Evolutionary conservation across 2,888 invertebrate genomes (phyloP), one percentile per base, ranked within the genome.

Genomic region (Ceraclea dissimilis): DNA sequence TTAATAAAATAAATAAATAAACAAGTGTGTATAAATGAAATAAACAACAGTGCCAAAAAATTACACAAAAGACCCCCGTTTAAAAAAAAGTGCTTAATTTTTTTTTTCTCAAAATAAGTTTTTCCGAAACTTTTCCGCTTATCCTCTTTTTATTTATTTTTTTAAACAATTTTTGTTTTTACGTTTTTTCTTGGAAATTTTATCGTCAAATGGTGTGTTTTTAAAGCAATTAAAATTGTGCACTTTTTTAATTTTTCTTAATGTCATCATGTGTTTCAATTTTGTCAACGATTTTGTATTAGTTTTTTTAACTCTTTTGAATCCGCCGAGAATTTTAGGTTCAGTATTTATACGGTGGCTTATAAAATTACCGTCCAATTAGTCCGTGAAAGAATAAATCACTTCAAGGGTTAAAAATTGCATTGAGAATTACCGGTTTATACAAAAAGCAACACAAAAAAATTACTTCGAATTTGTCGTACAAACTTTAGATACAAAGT

Each of bases 341-440:
- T 39, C 13, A 39, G 16, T n/a, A 13, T 39, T 39, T 39, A 8
- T 13, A 39, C 39, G 39, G 31, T 13, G 5, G 39, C 13, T 39
- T 26, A 6, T 26, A 26, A 6, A 10, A 26, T n/a, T n/a, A n/a
- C n/a, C n/a, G 16, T 16, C 4, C n/a, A 39, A 39, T 39, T 39
- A 39, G 72, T 73, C 70, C 72, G 73, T 74, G 65, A 68, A 71
- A 69, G 69, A 68, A 69, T 75, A 74, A 75, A 76, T 76, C 75
- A 39, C 13, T 8, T 10, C 26, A 39, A 39, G 39, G 39, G 39
- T 39, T 39, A 16, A 39, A 31, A 8, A 8, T 5, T 39, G 4
- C 26, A 26, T 26, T 26, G 26, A 26, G 10, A 26, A 26, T 26
- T 26, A 26, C 26, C 26, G 26, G 26, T 26, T 26, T 26, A n/a